phyloP scores from a whole-genome alignment of 2,797 vertebrate genomes.

The Coregonus ussuriensis region DNA sequence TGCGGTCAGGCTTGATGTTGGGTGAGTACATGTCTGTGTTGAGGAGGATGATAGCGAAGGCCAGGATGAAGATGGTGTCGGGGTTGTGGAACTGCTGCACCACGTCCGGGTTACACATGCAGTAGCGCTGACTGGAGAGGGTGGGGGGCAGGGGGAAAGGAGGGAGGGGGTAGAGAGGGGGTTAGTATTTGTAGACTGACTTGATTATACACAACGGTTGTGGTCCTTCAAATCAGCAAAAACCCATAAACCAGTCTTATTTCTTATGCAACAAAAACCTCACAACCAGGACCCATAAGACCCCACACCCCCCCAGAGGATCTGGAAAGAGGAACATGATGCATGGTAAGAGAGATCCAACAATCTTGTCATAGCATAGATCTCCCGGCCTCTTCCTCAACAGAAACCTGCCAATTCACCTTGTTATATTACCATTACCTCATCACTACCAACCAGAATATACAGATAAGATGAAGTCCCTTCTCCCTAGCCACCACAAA shows the following conservation, averaged over 20 bases:
- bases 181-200: neutral
- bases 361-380: too few species aligned
- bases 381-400: too few species aligned
- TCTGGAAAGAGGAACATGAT: neutral
- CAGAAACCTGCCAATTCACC: too few species aligned
- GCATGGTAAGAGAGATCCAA: too few species aligned
- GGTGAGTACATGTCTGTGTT: conserved; percentile 99
- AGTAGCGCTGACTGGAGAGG: conserved; percentile 90
- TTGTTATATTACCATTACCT: too few species aligned
- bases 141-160: neutral
- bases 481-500: neutral
- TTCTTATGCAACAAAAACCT: too few species aligned
- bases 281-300: too few species aligned
- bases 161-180: neutral
- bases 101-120: conserved; percentile 98
- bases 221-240: neutral
- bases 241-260: neutral
- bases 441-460: too few species aligned
- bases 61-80: conserved; percentile 99
- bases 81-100: conserved; percentile 99
- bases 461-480: too few species aligned
- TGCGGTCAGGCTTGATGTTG: conserved; percentile 97
- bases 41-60: conserved; percentile 97
- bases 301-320: too few species aligned
- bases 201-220: too few species aligned